These are phyloP conservation scores for Danio kyathit DNA, from an alignment of 2,797 vertebrate genomes.

Conservation along the genomic window DNA sequence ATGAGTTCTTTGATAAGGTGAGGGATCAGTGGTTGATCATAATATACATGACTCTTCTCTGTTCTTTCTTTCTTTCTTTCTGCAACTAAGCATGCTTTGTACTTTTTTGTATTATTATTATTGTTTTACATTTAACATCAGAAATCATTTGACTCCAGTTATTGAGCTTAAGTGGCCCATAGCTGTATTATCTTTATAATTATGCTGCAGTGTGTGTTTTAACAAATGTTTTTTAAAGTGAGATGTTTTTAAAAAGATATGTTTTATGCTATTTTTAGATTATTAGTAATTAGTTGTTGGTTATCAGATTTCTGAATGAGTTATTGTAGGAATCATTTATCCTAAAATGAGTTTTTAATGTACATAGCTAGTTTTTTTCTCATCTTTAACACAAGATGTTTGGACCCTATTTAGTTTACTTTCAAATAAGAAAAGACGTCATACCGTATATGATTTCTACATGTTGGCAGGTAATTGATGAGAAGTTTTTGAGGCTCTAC, in stretches of 20 bases:
- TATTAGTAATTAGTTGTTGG: not conserved
- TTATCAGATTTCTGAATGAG: not conserved
- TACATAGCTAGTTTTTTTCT: not conserved
- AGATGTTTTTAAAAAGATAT: not conserved
- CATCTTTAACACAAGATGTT: not conserved
- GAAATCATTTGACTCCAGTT: not conserved
- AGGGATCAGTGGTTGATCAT: slow-evolving; percentile 32
- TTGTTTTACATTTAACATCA: not conserved
- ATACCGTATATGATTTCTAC: not conserved
- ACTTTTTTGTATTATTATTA: no score
- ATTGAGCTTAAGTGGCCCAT: not conserved
- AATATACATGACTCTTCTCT: not conserved
- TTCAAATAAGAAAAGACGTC: not conserved
- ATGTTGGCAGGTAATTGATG: not conserved
- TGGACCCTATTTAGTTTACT: not conserved
- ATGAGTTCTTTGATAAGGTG: slow-evolving; percentile 90
- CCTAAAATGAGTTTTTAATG: not conserved
- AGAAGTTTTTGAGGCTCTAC: not conserved
- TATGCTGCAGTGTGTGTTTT: not conserved
- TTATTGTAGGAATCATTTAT: not conserved
- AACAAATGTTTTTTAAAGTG: not conserved
- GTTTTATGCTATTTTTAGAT: not conserved
- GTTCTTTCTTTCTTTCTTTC: not conserved
- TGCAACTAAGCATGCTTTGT: not conserved
- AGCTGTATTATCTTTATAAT: not conserved